Conservation (phyloP, 2,797 vertebrate genomes). For the Delichon dasypus region DNA sequence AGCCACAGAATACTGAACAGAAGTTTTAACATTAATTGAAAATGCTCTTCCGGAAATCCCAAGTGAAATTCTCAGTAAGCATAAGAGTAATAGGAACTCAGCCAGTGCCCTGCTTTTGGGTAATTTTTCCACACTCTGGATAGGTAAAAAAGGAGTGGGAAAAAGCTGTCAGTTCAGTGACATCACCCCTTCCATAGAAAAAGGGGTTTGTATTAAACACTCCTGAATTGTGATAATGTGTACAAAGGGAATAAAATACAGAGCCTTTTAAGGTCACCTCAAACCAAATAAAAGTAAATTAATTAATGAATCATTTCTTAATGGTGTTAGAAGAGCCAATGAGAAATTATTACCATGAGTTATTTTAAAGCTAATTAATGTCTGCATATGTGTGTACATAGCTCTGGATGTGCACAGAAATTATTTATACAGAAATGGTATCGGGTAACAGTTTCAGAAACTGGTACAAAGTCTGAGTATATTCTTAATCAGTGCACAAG, state of each 20-base stretch:
- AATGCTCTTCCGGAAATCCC: neutral
- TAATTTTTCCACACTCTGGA: neutral
- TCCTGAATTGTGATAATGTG: neutral
- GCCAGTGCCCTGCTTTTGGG: neutral
- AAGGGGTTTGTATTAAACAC: neutral
- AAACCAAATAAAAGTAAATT: neutral
- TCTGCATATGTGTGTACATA: neutral
- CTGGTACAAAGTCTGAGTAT: neutral
- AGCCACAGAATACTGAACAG: neutral
- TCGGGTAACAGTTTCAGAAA: neutral
- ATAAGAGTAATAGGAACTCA: neutral
- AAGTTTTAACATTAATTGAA: neutral
- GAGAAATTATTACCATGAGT: neutral
- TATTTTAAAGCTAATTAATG: neutral
- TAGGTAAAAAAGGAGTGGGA: neutral
- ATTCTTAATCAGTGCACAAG: neutral
- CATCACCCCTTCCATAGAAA: neutral
- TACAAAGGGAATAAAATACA: neutral
- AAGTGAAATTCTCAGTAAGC: neutral
- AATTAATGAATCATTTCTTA: neutral
- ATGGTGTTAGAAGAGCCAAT: neutral
- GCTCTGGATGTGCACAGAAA: neutral
- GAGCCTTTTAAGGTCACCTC: neutral
- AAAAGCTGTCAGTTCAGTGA: neutral
- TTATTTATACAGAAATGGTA: neutral